Conservation (phyloP, 2,888 invertebrate genomes). For the Trichogramma evanescens region DNA sequence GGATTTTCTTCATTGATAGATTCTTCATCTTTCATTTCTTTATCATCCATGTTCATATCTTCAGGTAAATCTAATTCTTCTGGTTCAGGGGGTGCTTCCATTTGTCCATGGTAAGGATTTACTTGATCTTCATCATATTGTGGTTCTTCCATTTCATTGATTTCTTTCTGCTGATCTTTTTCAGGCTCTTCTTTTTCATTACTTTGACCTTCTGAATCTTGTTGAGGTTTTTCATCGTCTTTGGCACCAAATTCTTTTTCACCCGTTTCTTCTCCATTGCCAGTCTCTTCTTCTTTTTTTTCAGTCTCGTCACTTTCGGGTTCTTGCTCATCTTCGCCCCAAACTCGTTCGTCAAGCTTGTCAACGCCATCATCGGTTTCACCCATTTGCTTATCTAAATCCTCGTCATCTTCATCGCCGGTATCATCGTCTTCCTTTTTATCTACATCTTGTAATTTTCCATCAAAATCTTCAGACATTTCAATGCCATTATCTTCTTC, state of each 20-base stretch:
- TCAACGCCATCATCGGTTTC: constrained; percentile 84
- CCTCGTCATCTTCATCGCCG: constrained; percentile 61
- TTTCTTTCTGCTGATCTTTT: constrained; percentile 60
- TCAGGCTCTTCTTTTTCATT: constrained; percentile 33
- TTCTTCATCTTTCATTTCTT: constrained; percentile 58
- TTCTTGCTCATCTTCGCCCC: constrained; percentile 65
- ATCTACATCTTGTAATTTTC: constrained; percentile 74
- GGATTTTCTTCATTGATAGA: constrained; percentile 65
- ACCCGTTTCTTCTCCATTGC: constrained; percentile 68
- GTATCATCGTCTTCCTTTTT: constrained; percentile 58
- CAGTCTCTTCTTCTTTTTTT: constrained; percentile 52
- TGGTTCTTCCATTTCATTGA: constrained; percentile 77
- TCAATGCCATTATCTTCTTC: constrained; percentile 90
- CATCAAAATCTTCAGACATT: constrained; percentile 94
- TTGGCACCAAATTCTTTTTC: constrained; percentile 49
- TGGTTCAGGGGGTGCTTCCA: constrained; percentile 70
- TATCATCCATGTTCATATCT: constrained; percentile 69
- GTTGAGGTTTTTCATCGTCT: constrained; percentile 44
- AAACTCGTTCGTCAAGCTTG: constrained; percentile 71
- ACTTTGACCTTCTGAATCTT: constrained; percentile 27
- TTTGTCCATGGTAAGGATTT: constrained; percentile 76
- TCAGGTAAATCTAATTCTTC: constrained; percentile 85
- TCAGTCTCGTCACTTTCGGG: constrained; percentile 56
- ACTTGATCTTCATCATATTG: constrained; percentile 70
- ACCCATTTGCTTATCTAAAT: constrained; percentile 94